phyloP scores from a whole-genome alignment of 1,140 invertebrate genomes.

The Hetaerina americana region DNA sequence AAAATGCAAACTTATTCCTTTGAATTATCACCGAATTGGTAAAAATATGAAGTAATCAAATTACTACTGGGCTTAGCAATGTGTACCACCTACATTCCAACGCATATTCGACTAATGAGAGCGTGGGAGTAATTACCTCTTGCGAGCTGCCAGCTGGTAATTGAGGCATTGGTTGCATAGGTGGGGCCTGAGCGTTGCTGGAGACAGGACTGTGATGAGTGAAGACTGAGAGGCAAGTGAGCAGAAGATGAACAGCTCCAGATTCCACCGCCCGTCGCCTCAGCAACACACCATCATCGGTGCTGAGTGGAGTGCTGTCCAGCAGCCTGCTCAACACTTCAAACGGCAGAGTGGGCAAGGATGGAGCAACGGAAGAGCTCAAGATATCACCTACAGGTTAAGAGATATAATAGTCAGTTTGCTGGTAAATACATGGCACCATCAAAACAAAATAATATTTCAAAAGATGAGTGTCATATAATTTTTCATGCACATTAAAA shows the following conservation, averaged over 20 bases:
- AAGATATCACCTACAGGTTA: slow-evolving; percentile 58
- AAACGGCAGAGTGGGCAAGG: slow-evolving; percentile 77
- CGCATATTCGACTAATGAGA: no score
- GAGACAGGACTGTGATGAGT: slow-evolving; percentile 51
- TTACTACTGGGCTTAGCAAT: no score
- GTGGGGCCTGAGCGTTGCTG: background rate
- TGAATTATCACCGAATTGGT: no score
- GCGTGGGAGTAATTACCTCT: no score
- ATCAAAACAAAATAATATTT: no score
- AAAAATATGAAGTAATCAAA: no score
- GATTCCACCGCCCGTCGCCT: slow-evolving; percentile 67
- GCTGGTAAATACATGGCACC: background rate
- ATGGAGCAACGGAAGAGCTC: slow-evolving; percentile 54
- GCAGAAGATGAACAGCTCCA: slow-evolving; percentile 67
- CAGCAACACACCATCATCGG: slow-evolving; percentile 64
- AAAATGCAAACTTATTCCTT: no score
- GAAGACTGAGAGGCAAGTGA: slow-evolving; percentile 77
- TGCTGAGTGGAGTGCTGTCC: slow-evolving; percentile 61
- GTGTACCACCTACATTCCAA: no score
- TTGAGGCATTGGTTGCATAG: background rate
- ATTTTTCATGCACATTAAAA: no score
- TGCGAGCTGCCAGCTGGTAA: background rate
- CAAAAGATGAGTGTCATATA: no score
- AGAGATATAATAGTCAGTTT: slow-evolving; percentile 11
- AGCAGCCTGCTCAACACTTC: slow-evolving; percentile 68